A percentile compares a stretch with the other conserved stretches of the same genome.
Conservation (phyloP, 2,888 invertebrate species). For the Tetramorium bicarinatum region DNA sequence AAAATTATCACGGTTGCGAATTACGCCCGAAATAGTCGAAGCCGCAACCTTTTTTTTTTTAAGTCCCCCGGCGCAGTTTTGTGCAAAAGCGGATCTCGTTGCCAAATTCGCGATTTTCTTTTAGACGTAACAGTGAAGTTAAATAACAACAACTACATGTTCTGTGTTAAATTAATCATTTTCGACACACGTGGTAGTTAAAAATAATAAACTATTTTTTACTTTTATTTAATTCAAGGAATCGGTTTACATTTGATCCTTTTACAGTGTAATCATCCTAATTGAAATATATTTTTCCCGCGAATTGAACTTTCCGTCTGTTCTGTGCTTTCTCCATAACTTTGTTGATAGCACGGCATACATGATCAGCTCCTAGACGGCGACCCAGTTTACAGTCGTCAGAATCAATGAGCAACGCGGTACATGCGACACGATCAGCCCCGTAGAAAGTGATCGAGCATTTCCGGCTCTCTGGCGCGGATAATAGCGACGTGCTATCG, state of each 20-base stretch:
- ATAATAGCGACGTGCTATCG: not conserved
- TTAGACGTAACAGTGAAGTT: too few relatives aligned
- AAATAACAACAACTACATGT: too few relatives aligned
- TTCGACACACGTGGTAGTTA: too few relatives aligned
- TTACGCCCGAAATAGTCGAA: conserved; percentile 34
- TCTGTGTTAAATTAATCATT: too few relatives aligned
- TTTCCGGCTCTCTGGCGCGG: conserved; percentile 21
- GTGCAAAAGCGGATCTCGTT: not conserved
- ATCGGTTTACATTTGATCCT: too few relatives aligned
- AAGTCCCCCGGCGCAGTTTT: not conserved
- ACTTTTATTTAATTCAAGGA: too few relatives aligned
- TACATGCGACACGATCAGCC: conserved; percentile 64
- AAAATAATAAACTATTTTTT: too few relatives aligned
- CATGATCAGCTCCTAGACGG: conserved; percentile 56
- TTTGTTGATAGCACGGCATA: conserved; percentile 3
- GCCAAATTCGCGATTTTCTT: not conserved
- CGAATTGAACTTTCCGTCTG: not conserved
- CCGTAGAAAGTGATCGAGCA: conserved; percentile 72
- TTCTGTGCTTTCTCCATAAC: conserved; percentile 35
- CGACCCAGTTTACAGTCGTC: conserved; percentile 68
- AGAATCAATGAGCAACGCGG: conserved; percentile 64
- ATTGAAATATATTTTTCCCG: not conserved
- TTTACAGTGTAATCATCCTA: too few relatives aligned
- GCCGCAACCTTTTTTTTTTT: conserved; percentile 1
- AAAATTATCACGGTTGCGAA: conserved; percentile 30